Evolutionary conservation across 1,140 invertebrate genomes (phyloP).

Genomic region (Rhopalosiphum padi): DNA sequence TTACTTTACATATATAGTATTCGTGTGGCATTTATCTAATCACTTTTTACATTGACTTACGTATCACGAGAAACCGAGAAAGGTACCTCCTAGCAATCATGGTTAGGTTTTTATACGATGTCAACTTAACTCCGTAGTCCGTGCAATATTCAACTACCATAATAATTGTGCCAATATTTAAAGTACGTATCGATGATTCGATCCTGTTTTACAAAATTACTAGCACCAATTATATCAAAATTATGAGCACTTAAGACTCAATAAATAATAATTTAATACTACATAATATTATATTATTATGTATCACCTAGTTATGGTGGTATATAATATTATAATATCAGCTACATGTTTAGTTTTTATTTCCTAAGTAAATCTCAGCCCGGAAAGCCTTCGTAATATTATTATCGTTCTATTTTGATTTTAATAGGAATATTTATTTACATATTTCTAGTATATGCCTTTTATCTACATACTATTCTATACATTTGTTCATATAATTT

Average conservation of each 20-base stretch:
- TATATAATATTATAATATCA: too few relatives aligned
- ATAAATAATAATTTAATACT: background rate
- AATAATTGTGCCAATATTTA: background rate
- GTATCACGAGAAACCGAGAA: background rate
- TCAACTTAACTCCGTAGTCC: background rate
- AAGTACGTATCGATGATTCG: background rate
- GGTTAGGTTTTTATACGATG: background rate
- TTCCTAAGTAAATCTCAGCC: background rate
- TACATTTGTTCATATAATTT: background rate
- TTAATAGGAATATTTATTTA: background rate
- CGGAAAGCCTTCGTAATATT: background rate
- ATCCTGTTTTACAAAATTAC: background rate
- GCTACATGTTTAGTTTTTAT: background rate
- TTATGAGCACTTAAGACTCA: background rate
- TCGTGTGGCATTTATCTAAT: background rate
- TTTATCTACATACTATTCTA: background rate
- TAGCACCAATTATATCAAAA: background rate
- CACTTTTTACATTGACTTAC: background rate
- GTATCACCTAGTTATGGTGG: too few relatives aligned
- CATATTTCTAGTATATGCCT: background rate
- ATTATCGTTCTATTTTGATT: background rate
- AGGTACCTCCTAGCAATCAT: background rate
- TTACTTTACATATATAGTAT: background rate
- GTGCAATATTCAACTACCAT: background rate
- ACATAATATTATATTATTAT: background rate